phyloP scores from a whole-genome alignment of 2,888 invertebrate species.

The Autographa gamma region DNA sequence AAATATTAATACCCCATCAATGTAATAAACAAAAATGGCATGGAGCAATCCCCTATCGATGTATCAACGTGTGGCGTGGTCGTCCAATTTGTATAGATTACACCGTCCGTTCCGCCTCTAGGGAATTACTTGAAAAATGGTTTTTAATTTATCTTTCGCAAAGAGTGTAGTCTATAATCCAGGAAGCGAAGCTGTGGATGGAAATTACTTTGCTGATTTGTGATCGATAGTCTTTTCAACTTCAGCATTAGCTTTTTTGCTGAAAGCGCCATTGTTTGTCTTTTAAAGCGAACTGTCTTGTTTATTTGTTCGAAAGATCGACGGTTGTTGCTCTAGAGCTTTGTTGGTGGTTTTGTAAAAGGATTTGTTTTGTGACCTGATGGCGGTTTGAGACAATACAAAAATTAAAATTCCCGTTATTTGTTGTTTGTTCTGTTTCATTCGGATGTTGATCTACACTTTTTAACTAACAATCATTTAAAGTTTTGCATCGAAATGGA shows the following conservation, averaged over 20 bases:
- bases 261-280: slow-evolving; percentile 39
- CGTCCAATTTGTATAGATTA: slow-evolving; percentile 76
- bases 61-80: slow-evolving; percentile 64
- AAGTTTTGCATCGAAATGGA: not conserved
- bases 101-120: slow-evolving; percentile 54
- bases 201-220: slow-evolving; percentile 51
- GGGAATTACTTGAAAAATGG: slow-evolving; percentile 77
- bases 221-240: slow-evolving; percentile 53
- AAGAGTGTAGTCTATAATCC: slow-evolving; percentile 42
- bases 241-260: slow-evolving; percentile 47
- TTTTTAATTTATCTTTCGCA: slow-evolving; percentile 72
- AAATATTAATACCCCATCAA: slow-evolving; percentile 65
- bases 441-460: not conserved
- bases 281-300: slow-evolving; percentile 40
- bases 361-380: slow-evolving; percentile 32
- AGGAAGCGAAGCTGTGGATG: slow-evolving; percentile 26
- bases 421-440: slow-evolving; percentile 10
- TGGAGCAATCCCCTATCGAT: slow-evolving; percentile 64
- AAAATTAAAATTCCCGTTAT: slow-evolving; percentile 21
- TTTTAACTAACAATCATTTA: not conserved
- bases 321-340: slow-evolving; percentile 26
- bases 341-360: slow-evolving; percentile 36
- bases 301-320: slow-evolving; percentile 45
- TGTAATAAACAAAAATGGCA: slow-evolving; percentile 61
- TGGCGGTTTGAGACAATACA: slow-evolving; percentile 5